Evolutionary conservation across 2,888 invertebrate genomes (phyloP).

Genomic region (Tenthredo mesomela): DNA sequence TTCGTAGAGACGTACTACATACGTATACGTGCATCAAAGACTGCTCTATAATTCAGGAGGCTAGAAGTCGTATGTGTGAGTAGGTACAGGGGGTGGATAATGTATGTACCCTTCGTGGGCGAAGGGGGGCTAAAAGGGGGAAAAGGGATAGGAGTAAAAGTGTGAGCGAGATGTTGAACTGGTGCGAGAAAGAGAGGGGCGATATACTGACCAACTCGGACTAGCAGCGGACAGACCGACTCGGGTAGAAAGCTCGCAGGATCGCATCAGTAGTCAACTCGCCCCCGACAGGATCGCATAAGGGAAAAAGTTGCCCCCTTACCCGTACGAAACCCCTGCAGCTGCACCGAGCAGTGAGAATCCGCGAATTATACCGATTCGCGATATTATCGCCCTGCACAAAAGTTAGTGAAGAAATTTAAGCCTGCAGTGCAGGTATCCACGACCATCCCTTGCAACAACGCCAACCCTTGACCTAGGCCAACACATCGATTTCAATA

Average conservation of each 20-base stretch:
- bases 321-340: neutral
- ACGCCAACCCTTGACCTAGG: neutral
- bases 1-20: neutral
- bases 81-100: slow-evolving; percentile 68
- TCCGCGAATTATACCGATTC: neutral
- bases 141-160: slow-evolving; percentile 54
- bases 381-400: neutral
- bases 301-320: slow-evolving; percentile 25
- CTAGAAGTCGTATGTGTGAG: slow-evolving; percentile 2
- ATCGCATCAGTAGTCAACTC: slow-evolving; percentile 74
- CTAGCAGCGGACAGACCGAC: slow-evolving; percentile 39
- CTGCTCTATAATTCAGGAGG: slow-evolving; percentile 45
- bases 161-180: slow-evolving; percentile 55
- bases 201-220: slow-evolving; percentile 21
- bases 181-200: slow-evolving; percentile 19
- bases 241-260: slow-evolving; percentile 67
- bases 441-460: neutral
- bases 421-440: neutral
- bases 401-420: neutral
- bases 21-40: slow-evolving; percentile 14
- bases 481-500: neutral
- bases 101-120: slow-evolving; percentile 74
- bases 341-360: neutral
- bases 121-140: slow-evolving; percentile 56
- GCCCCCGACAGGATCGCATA: slow-evolving; percentile 68